Percentiles rank a stretch among this genome's conserved stretches.
phyloP scores from a whole-genome alignment of 1,140 invertebrate genomes.

The Sinonovacula constricta region DNA sequence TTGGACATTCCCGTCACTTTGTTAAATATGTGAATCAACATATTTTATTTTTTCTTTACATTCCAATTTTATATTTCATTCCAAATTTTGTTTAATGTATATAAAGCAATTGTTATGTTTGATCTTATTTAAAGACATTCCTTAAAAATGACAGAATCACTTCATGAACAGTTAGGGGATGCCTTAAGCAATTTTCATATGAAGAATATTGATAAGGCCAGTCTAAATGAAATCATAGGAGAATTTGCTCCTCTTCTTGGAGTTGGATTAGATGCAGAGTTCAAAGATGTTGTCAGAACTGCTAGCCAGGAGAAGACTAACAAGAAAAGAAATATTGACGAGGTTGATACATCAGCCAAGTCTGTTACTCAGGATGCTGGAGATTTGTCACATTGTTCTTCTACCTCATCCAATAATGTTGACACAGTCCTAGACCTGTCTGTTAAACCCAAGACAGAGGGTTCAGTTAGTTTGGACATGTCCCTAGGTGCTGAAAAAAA shows the following conservation, averaged over 20 bases:
- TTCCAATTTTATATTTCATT: conserved; percentile 5
- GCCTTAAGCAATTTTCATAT: conserved; percentile 31
- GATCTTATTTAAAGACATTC: too few relatives aligned
- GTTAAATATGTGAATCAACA: not conserved
- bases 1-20: conserved; percentile 19
- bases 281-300: not conserved
- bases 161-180: conserved; percentile 35
- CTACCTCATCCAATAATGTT: too few relatives aligned
- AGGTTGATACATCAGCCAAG: not conserved
- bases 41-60: conserved; percentile 19
- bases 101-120: too few relatives aligned
- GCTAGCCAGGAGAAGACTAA: not conserved
- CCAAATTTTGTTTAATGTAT: too few relatives aligned
- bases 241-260: conserved; percentile 45
- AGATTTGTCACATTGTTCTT: too few relatives aligned
- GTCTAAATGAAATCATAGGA: conserved; percentile 42
- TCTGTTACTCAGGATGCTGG: not conserved
- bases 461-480: too few relatives aligned
- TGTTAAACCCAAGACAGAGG: not conserved
- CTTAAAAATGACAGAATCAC: conserved; percentile 36
- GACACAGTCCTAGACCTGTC: too few relatives aligned
- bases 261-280: conserved; percentile 10
- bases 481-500: too few relatives aligned
- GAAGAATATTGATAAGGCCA: conserved; percentile 32
- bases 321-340: not conserved